Evolutionary conservation across 2,113 vertebrate genomes (phyloP), one percentile per base, ranked within the genome.

Genomic region (Microtus richardsoni): DNA sequence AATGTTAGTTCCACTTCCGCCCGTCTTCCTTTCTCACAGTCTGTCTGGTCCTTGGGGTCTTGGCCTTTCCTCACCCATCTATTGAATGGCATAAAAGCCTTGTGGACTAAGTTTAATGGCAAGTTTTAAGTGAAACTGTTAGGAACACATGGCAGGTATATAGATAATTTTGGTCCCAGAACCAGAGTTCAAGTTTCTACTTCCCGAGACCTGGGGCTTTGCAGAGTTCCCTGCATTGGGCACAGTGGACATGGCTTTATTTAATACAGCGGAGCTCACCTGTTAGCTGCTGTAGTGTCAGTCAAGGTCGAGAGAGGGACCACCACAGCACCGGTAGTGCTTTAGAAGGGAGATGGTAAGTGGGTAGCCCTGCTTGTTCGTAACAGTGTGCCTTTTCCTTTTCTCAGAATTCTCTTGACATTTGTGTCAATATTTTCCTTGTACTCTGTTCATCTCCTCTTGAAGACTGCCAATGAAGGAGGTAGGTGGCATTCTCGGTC

Each of bases 401-500:
- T 36, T 95, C 64, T 97, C 97, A 99, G 99, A 98, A 99, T 99
- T 96, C 99, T 99, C 70, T 98, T 99, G 74, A 94, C 98, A 3
- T 97, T 99, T 54, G 99, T 99, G 41, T 99, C 99, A 79, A 98
- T 99, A 96, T 99, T 99, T 98, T 99, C 99, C 39, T 97, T 99
- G 62, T 99, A 99, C 98, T 99, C 99, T 85, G 99, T 99, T 96
- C 99, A 99, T 98, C 98, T 99, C 97, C 99, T 99, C 97, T 98
- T 99, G 93, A 99, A 99, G 98, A 99, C 99, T 14, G 99, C 99
- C 95, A 99, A 99, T 75, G 99, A 99, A 99, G 99, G 99, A 99
- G 99, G 99, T 99, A 98, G 70, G 47, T 88, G 75, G 68, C 52
- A 62, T 95, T 93, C 39, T 79, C 26, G 66, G 0, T 49, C 2